Evolutionary conservation across 2,888 invertebrate genomes (phyloP).

Genomic region (Hemithea aestivaria): DNA sequence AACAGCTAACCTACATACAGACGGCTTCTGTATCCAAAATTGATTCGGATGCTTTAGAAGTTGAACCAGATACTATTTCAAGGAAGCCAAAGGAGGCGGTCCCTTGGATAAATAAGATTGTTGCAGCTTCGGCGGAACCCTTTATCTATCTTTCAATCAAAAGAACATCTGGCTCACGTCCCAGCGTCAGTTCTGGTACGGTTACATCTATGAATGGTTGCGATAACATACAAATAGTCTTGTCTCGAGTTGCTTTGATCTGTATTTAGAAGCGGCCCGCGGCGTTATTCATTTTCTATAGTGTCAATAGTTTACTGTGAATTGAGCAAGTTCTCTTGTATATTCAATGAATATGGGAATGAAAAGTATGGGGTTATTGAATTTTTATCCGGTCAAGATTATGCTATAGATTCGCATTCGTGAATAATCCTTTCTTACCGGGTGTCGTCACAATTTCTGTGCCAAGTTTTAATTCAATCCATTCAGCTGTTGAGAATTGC

Average conservation of each 20-base stretch:
- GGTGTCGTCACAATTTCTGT: no score
- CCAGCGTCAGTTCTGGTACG: constrained; percentile 8
- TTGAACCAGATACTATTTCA: constrained; percentile 3
- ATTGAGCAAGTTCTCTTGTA: no score
- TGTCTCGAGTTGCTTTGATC: constrained; percentile 25
- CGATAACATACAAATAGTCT: constrained; percentile 18
- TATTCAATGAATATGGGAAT: no score
- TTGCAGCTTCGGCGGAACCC: constrained; percentile 6
- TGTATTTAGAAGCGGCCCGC: neutral
- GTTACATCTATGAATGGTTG: constrained; percentile 16
- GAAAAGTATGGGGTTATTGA: no score
- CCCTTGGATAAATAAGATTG: neutral
- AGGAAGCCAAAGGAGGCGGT: constrained; percentile 7
- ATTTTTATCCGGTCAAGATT: no score
- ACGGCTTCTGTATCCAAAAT: neutral
- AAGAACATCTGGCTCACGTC: constrained; percentile 16
- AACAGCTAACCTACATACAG: no score
- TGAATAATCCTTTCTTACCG: no score
- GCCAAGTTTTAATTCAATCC: no score
- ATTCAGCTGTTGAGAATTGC: no score
- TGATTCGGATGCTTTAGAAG: neutral
- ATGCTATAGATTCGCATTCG: no score
- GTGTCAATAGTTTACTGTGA: no score
- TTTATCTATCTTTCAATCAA: constrained; percentile 18
- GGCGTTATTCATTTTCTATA: no score